A percentile compares a stretch with the other conserved stretches of the same genome.
These are phyloP conservation scores for Ormia ochracea DNA, from an alignment of 2,888 invertebrate species.

Conservation along the genomic window DNA sequence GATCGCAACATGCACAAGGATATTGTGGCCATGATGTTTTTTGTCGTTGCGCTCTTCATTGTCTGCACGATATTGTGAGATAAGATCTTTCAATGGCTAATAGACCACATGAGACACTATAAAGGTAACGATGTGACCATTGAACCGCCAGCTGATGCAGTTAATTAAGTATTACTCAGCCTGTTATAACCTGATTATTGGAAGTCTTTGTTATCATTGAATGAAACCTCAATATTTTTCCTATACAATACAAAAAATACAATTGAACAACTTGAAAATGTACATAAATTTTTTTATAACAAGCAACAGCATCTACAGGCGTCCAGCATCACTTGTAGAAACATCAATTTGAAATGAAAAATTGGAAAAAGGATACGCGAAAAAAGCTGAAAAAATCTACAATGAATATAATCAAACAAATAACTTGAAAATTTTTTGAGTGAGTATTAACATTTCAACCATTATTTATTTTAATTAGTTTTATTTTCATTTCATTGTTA, in stretches of 20 bases:
- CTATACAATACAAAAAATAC: not conserved
- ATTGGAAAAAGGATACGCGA: not conserved
- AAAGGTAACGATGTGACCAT: conserved; percentile 65
- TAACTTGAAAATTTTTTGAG: conserved; percentile 5
- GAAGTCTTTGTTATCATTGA: not conserved
- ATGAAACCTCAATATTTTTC: not conserved
- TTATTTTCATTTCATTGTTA: not conserved
- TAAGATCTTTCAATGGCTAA: conserved; percentile 66
- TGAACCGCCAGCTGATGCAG: conserved; percentile 66
- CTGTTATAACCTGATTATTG: not conserved
- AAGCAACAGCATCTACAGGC: not conserved
- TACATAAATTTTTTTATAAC: conserved; percentile 8
- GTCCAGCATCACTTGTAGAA: not conserved
- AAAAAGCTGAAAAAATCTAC: not conserved
- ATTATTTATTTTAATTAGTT: not conserved
- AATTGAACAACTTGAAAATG: not conserved
- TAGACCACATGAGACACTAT: conserved; percentile 63
- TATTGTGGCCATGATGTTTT: conserved; percentile 74
- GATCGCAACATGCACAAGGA: conserved; percentile 76
- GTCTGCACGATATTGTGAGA: conserved; percentile 77
- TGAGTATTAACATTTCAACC: conserved; percentile 18
- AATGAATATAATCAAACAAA: not conserved
- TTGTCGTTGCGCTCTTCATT: conserved; percentile 75
- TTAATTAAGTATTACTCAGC: conserved; percentile 50
- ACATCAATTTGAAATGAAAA: conserved; percentile 5